Percentiles rank a stretch among this genome's conserved stretches.
These are phyloP conservation scores for Chlorodrepanis virens DNA, from an alignment of 2,113 vertebrate species.

Conservation along the genomic window DNA sequence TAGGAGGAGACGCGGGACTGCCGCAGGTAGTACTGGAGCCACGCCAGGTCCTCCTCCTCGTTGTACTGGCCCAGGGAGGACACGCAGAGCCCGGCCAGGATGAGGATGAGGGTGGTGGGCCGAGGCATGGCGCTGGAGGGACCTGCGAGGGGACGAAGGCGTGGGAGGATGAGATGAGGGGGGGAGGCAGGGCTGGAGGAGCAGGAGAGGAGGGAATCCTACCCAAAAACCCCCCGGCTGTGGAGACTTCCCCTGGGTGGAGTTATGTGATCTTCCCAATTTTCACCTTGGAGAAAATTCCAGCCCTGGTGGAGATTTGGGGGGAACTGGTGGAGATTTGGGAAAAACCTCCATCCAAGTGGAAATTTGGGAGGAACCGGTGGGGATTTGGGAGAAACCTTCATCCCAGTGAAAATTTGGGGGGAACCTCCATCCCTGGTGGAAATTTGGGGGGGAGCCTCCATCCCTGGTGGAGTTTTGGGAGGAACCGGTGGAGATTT, in stretches of 20 bases:
- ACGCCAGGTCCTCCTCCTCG: slow-evolving; percentile 77
- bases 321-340: neutral
- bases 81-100: slow-evolving; percentile 69
- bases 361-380: no score
- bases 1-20: slow-evolving; percentile 69
- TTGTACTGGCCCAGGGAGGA: slow-evolving; percentile 74
- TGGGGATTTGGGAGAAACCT: neutral
- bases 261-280: neutral
- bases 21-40: slow-evolving; percentile 80
- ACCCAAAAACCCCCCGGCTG: fast-evolving
- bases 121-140: slow-evolving; percentile 71
- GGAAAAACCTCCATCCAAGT: no score
- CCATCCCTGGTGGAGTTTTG: neutral
- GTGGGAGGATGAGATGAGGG: fast-evolving
- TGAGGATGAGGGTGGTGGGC: slow-evolving; percentile 74
- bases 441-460: neutral
- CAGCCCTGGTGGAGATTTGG: neutral
- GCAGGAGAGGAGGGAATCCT: fast-evolving
- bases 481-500: fast-evolving
- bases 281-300: neutral
- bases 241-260: fast-evolving
- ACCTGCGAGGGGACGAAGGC: neutral
- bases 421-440: fast-evolving
- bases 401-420: neutral
- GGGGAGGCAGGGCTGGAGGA: neutral